phyloP scores from a whole-genome alignment of 2,797 vertebrate species.

The Danio choprae region DNA sequence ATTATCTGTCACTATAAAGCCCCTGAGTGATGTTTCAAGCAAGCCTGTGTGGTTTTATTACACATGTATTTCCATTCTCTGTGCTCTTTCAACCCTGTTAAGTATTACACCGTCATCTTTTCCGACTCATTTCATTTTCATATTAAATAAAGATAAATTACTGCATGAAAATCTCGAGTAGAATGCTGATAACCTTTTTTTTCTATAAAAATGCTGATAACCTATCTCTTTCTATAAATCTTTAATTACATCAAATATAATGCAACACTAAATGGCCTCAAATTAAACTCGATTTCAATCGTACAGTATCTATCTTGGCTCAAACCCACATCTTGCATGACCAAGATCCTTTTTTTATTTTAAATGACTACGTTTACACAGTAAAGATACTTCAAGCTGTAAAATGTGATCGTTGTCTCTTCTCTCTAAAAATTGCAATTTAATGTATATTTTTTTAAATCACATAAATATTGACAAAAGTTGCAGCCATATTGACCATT shows the following conservation, averaged over 20 bases:
- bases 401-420: too few species aligned
- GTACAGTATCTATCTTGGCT: background rate
- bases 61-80: background rate
- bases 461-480: too few species aligned
- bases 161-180: background rate
- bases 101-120: background rate
- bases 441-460: too few species aligned
- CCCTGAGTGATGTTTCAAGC: constrained; percentile 12
- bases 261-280: background rate
- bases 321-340: background rate
- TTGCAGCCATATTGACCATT: too few species aligned
- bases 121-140: background rate
- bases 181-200: background rate
- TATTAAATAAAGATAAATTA: constrained; percentile 17
- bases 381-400: too few species aligned
- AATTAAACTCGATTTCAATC: constrained; percentile 4
- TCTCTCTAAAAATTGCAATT: too few species aligned
- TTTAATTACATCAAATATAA: constrained; percentile 10
- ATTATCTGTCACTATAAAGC: constrained; percentile 7
- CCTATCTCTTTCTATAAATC: constrained; percentile 7
- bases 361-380: too few species aligned
- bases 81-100: constrained; percentile 14
- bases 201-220: background rate
- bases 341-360: too few species aligned
- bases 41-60: background rate